Evolutionary conservation across 2,888 invertebrate genomes (phyloP).

Genomic region (Chloromyia formosa): DNA sequence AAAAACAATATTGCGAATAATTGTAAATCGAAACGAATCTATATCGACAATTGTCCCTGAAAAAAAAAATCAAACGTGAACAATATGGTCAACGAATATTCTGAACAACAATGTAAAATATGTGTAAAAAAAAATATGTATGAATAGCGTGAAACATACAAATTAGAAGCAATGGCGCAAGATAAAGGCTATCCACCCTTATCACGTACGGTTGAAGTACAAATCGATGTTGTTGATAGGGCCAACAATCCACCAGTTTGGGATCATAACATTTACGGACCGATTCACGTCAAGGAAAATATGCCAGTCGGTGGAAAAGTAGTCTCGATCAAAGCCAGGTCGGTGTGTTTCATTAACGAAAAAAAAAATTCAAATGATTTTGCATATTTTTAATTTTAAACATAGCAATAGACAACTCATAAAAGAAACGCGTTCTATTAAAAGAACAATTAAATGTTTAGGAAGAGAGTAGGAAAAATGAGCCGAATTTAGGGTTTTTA

Average conservation of each 20-base stretch:
- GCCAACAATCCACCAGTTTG: slow-evolving; percentile 97
- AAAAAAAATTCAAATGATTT: slow-evolving; percentile 10
- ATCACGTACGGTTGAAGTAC: slow-evolving; percentile 96
- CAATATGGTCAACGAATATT: too few relatives aligned
- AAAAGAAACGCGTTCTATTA: too few relatives aligned
- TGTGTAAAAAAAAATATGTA: background rate
- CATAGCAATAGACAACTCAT: too few relatives aligned
- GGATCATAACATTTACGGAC: slow-evolving; percentile 96
- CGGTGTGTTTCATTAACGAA: slow-evolving; percentile 67
- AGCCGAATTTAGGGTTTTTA: too few relatives aligned
- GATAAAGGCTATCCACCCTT: slow-evolving; percentile 96
- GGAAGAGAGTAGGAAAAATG: too few relatives aligned
- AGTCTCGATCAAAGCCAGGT: slow-evolving; percentile 98
- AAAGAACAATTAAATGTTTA: too few relatives aligned
- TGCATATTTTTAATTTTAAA: too few relatives aligned
- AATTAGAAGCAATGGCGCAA: slow-evolving; percentile 97
- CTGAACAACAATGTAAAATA: background rate
- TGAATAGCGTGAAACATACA: slow-evolving; percentile 92
- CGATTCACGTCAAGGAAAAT: slow-evolving; percentile 97
- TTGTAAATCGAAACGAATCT: background rate
- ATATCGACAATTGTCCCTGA: background rate
- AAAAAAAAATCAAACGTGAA: too few relatives aligned
- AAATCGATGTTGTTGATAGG: slow-evolving; percentile 98
- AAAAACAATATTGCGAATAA: background rate
- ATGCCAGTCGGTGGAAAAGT: slow-evolving; percentile 97